Evolutionary conservation across 2,113 vertebrate species (phyloP).

Genomic region (Otis tarda): DNA sequence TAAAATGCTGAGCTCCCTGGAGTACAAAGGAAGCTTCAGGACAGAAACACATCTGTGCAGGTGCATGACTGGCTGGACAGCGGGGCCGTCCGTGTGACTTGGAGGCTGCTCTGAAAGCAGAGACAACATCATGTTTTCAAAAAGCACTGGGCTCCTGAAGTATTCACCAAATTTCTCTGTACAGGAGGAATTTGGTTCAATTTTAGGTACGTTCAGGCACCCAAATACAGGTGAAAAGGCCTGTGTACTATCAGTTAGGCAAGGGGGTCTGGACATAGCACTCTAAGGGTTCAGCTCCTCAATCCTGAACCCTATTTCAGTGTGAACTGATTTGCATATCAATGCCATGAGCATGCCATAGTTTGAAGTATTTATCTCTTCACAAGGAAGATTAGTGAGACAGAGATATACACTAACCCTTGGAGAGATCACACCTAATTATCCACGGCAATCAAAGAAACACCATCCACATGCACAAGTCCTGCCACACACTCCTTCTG

Average conservation of each 20-base stretch:
- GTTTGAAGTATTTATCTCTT: background rate
- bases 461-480: background rate
- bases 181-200: background rate
- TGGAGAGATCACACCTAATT: background rate
- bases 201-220: background rate
- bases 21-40: background rate
- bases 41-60: background rate
- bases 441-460: background rate
- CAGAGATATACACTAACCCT: background rate
- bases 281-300: background rate
- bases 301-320: background rate
- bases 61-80: background rate
- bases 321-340: background rate
- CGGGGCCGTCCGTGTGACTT: background rate
- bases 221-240: background rate
- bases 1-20: background rate
- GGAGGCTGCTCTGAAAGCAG: background rate
- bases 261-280: background rate
- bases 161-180: background rate
- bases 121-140: background rate
- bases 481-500: background rate
- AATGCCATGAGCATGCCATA: background rate
- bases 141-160: background rate
- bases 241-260: background rate
- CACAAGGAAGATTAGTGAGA: background rate